Evolutionary conservation across 1,140 invertebrate genomes (phyloP).

Genomic region (Anthonomus grandis): DNA sequence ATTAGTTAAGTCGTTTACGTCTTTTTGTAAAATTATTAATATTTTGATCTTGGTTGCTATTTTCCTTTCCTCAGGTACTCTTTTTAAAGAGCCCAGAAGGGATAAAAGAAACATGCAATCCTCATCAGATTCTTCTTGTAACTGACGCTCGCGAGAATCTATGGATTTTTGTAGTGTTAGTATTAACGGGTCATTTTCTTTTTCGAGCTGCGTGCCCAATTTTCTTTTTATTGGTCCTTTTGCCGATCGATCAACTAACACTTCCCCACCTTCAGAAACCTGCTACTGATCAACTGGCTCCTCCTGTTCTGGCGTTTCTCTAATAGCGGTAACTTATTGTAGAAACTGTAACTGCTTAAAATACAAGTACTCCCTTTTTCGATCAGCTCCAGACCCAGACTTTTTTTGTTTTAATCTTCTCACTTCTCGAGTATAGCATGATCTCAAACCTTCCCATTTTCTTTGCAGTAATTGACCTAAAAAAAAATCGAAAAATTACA

Average conservation of each 20-base stretch:
- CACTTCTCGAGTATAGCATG: conserved; percentile 1
- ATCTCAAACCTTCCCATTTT: conserved; percentile 6
- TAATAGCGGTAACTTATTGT: background rate
- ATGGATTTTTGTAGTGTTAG: background rate
- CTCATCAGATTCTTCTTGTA: background rate
- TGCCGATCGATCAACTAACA: background rate
- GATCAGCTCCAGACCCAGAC: background rate
- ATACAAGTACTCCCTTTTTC: conserved; percentile 3
- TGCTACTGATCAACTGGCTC: background rate
- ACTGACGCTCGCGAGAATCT: background rate
- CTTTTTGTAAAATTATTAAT: no score
- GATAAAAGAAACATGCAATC: background rate
- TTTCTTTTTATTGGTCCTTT: background rate
- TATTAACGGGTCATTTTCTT: background rate
- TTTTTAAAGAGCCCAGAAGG: background rate
- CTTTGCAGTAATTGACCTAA: no score
- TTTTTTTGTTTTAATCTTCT: conserved; percentile 1
- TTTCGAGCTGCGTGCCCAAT: background rate
- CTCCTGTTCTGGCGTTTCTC: background rate
- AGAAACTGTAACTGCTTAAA: conserved; percentile 5
- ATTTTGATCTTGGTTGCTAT: background rate
- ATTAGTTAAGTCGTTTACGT: no score
- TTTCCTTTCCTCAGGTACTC: background rate
- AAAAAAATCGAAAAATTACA: no score
- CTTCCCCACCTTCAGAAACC: no score